Base-by-base conservation (phyloP, 2,797 vertebrate species). In the Xenopus petersii region DNA sequence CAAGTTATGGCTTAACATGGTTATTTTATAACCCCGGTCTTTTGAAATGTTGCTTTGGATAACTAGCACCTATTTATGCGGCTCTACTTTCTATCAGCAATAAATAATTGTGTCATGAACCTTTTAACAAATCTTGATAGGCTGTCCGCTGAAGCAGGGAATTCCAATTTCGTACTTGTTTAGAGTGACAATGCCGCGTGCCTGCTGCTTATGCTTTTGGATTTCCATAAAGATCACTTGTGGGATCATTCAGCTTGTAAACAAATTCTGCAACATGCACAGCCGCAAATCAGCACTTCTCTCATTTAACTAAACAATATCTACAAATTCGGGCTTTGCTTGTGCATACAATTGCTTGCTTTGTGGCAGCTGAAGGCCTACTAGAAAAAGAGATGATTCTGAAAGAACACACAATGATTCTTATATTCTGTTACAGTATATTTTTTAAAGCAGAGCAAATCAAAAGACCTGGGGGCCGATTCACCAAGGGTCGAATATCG, bases 71-170 rank as follows among this genome's bases (percentile, higher is more conserved):
- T 86, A 70, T 75, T 75, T 82, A 33, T 81, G 58, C 65, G 82
- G 66, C 80, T 56, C 63, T 68, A 64, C 82, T 80, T 73, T 82
- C 82, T 86, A 80, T 83, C 83, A 86, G 66, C 81, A 77, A 63
- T 80, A 83, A 87, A 84, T 82, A 87, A 86, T 74, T 84, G 73
- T 72, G 63, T 83, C 78, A 77, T 79, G 69, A 68, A 84, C 84
- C 83, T 82, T 70, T 79, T 79, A 77, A 81, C 80, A 71, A 69
- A 74, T 81, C 64, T 69, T 80, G 73, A 75, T 10, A 49, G 77
- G 75, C 75, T 84, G 71, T 81, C 81, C 79, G 77, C 80, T 79
- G 81, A 83, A 85, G 76, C 79, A 84, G 74, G 78, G 78, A 81
- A 81, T 81, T 71, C 74, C 83, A 82, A 77, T 75, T 80, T 83